Conservation (phyloP, 2,888 invertebrate species). For the Hirtodrosophila confusa region DNA sequence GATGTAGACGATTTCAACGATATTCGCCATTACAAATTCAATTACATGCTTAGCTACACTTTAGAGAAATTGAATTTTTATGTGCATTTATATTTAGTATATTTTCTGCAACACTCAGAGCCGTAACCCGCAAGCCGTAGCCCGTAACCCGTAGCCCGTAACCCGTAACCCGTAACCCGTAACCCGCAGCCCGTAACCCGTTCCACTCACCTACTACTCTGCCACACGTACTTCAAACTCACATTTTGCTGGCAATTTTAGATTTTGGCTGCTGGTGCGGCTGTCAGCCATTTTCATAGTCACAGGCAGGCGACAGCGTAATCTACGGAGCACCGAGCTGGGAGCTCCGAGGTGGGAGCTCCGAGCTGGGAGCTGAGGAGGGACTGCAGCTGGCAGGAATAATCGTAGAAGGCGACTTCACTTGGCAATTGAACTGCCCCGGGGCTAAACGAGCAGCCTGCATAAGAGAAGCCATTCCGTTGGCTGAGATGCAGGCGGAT, state of each 20-base stretch:
- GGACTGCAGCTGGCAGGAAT: constrained; percentile 1
- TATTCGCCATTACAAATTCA: constrained; percentile 82
- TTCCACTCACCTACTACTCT: constrained; percentile 1
- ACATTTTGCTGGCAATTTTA: constrained; percentile 52
- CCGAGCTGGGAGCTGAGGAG: background rate
- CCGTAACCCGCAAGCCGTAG: constrained; percentile 16
- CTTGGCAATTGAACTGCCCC: constrained; percentile 34
- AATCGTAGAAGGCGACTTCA: constrained; percentile 8
- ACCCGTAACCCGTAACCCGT: constrained; percentile 4
- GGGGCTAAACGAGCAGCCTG: constrained; percentile 23
- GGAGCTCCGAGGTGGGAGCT: background rate
- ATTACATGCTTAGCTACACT: constrained; percentile 83
- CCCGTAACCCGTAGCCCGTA: constrained; percentile 12
- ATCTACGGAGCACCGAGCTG: constrained; percentile 32
- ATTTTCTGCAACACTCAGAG: constrained; percentile 59
- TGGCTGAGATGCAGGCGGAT: too few species aligned
- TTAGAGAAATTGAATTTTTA: constrained; percentile 80
- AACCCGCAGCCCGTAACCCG: background rate
- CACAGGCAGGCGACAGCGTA: constrained; percentile 53
- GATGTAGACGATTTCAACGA: constrained; percentile 59
- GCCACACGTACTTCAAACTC: constrained; percentile 52
- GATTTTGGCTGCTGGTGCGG: constrained; percentile 36
- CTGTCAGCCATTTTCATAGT: constrained; percentile 67
- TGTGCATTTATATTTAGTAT: constrained; percentile 75
- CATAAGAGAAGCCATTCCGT: constrained; percentile 19